These are phyloP conservation scores for Mormyrus proboscirostris DNA, from an alignment of 2,797 vertebrate species.

Conservation along the genomic window DNA sequence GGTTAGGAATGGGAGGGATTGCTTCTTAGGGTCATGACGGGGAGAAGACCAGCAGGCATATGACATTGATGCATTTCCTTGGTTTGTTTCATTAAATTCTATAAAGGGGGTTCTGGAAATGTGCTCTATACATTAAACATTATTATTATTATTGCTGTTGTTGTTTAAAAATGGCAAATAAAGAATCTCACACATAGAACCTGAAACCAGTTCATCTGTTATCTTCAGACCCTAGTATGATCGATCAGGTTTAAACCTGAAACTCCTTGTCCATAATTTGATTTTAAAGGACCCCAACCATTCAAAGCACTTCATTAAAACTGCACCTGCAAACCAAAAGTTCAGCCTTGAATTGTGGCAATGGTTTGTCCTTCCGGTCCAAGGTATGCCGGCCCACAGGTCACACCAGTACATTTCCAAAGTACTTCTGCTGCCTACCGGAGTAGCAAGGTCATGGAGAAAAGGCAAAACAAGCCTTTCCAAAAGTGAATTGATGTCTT, in stretches of 20 bases:
- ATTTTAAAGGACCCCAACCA: neutral
- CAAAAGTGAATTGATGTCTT: slow-evolving; percentile 28
- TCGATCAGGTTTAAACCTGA: neutral
- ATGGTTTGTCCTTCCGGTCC: neutral
- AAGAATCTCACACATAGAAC: neutral
- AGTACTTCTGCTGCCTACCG: slow-evolving; percentile 17
- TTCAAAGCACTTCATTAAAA: neutral
- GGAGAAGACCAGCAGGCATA: neutral
- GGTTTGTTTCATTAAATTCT: neutral
- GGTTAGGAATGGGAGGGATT: neutral
- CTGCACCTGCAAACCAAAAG: neutral
- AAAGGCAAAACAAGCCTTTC: slow-evolving; percentile 24
- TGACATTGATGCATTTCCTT: neutral
- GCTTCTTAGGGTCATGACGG: neutral
- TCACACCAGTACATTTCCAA: neutral
- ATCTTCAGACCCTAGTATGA: neutral
- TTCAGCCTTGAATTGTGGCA: neutral
- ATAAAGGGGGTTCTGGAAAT: neutral
- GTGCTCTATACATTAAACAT: neutral
- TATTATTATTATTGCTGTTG: neutral
- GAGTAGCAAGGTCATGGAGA: slow-evolving; percentile 13
- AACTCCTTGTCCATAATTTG: neutral
- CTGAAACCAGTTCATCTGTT: neutral
- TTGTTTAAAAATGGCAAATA: neutral
- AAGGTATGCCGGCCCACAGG: slow-evolving; percentile 11